Percentiles rank a stretch among this genome's conserved stretches.
Conservation (phyloP, 2,797 vertebrate genomes). For the Fistularia tabacaria region DNA sequence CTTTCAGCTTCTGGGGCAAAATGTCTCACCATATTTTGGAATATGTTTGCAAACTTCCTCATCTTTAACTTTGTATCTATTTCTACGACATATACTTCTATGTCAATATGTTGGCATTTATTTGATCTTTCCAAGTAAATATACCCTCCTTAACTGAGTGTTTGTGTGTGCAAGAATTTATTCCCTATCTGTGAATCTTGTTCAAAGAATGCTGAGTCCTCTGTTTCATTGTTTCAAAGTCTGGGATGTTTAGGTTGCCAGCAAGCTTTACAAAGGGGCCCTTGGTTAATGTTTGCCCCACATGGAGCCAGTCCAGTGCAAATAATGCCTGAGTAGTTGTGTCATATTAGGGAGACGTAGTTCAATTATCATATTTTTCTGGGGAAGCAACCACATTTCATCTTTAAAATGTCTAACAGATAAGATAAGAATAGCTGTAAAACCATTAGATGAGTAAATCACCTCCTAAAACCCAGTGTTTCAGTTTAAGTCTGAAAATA, state of each 20-base stretch:
- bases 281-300: slow-evolving; percentile 50
- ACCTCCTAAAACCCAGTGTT: slow-evolving; percentile 6
- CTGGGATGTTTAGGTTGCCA: slow-evolving; percentile 53
- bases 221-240: slow-evolving; percentile 37
- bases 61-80: not conserved
- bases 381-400: slow-evolving; percentile 11
- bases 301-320: slow-evolving; percentile 25
- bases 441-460: not conserved
- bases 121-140: slow-evolving; percentile 27
- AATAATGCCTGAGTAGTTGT: slow-evolving; percentile 32
- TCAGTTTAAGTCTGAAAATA: slow-evolving; percentile 11
- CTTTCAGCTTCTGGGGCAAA: slow-evolving; percentile 88
- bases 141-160: slow-evolving; percentile 5
- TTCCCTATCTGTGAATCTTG: slow-evolving; percentile 36
- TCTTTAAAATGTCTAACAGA: slow-evolving; percentile 6
- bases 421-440: slow-evolving; percentile 3
- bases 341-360: slow-evolving; percentile 29
- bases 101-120: too few species aligned
- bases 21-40: not conserved
- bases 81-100: not conserved
- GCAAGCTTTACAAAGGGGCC: slow-evolving; percentile 38
- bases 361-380: slow-evolving; percentile 23
- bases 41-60: not conserved
- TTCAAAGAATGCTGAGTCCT: slow-evolving; percentile 52
- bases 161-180: slow-evolving; percentile 29